Evolutionary conservation across 2,113 vertebrate species (phyloP).

Genomic region (Phainopepla nitens): DNA sequence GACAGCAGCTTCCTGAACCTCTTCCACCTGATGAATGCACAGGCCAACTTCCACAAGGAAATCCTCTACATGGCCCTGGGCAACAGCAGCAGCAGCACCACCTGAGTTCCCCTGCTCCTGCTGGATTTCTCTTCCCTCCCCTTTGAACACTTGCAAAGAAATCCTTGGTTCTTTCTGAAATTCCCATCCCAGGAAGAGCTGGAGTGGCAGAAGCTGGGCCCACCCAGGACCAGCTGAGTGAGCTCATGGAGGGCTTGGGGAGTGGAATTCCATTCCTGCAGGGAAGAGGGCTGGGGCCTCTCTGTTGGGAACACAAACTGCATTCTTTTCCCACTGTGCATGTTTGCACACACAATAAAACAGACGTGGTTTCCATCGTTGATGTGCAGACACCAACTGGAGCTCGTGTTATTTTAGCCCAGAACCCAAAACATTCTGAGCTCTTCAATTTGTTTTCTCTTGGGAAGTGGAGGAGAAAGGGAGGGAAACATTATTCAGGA

Average conservation of each 20-base stretch:
- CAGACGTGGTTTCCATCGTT: not conserved
- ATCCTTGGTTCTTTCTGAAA: not conserved
- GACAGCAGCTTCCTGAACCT: constrained; percentile 75
- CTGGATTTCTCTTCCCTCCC: not conserved
- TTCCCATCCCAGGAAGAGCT: not conserved
- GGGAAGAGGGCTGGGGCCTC: not conserved
- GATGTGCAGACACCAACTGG: not conserved
- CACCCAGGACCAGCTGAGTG: fast-evolving
- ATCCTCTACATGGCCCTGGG: constrained; percentile 73
- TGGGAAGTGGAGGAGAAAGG: not conserved
- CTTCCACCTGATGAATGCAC: constrained; percentile 81
- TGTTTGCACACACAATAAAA: not conserved
- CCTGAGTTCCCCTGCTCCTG: not conserved
- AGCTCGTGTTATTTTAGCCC: not conserved
- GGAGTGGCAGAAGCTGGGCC: not conserved
- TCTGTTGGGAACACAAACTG: not conserved
- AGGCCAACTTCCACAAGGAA: constrained; percentile 85
- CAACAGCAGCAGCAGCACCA: not conserved
- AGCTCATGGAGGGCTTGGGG: not conserved
- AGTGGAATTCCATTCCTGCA: not conserved
- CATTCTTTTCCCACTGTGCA: not conserved
- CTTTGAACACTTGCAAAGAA: not conserved
- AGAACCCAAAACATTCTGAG: not conserved
- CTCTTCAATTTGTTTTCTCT: not conserved
- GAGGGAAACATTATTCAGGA: not conserved